Evolutionary conservation across 2,797 vertebrate species (phyloP), one percentile per base, ranked within the genome.

Genomic region (Bradypodion ventrale): DNA sequence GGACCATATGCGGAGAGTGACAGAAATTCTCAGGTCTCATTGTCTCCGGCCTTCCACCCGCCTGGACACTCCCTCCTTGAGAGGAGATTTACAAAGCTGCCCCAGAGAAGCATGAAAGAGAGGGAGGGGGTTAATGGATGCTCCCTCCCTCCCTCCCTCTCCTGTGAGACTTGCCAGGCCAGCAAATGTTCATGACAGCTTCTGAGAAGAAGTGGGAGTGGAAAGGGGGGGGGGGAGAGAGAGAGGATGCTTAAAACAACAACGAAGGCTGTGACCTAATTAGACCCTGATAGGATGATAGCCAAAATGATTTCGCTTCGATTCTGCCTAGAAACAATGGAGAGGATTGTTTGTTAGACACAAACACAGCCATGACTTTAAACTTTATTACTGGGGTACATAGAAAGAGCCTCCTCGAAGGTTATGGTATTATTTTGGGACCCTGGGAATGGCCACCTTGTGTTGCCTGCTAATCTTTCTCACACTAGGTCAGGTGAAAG

Each of bases 1-100:
- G 95, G 97, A 97, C 97, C 97, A 98, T 97, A 96, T 97, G 97
- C 97, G 97, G 96, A 97, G 96, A 97, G 96, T 98, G 97, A 97
- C 97, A 96, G 97, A 97, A 97, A 97, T 97, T 97, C 97, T 97
- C 97, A 97, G 96, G 95, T 98, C 96, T 96, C 96, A 96, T 97
- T 98, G 97, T 97, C 94, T 94, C 95, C 95, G 91, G 94, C 97
- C 96, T 96, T 95, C 96, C 95, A 96, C 96, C 96, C 95, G 96
- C 94, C 94, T 83, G 89, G 94, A 96, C 94, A 84, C 94, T 95
- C 95, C 52, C 94, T 93, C 89, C 90, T 91, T 84, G 89, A 89
- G 92, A 90, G 49, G 83, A 82, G 89, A 92, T 93, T 93, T 93
- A 93, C 89, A 94, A 94, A 95, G 94, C 92, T 92, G 88, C 90